Base-by-base conservation (phyloP, 2,797 vertebrate species). In the Sylvilagus floridanus region DNA sequence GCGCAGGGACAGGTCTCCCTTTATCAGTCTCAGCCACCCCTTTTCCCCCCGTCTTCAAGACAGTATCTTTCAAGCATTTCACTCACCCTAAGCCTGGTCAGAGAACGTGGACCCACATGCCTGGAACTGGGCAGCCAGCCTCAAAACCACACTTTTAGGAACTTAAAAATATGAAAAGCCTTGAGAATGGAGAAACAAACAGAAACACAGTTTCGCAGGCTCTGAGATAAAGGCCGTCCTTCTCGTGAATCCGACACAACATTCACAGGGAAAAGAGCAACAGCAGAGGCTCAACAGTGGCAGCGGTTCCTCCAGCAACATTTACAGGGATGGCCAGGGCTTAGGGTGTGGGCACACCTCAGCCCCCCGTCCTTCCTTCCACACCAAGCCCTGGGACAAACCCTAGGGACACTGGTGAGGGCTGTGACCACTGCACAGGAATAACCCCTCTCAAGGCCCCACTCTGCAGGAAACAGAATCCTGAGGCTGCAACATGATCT, bases 181-280 rank as follows among this genome's bases (percentile, higher is more conserved):
- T 97, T 96, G 95, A 95, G 88, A 76, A 37, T 28, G 62, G 78
- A 73, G 66, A 26, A 69, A 68, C 37, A 88, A 92, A 96, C 21
- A 73, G 94, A 93, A 97, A 97, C 94, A 95, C 65, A 94, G 96
- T 96, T 96, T 88, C 37, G 35, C 7, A 13, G 62, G 60, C 69
- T 50, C 32, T 26, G 82, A 96, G 94, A 96, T 93, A 93, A 97
- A 90, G 7, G 22, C 10, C 28, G 60, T n/a, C 62, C 63, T 93
- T 3, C 4, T 24, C n/a, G 30, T 2, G 30, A 91, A 77, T 72
- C 35, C 47, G 69, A 60, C 78, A 24, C 19, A 26, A 76, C 81
- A 87, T 63, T 84, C 81, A 73, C 91, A 10, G 63, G 65, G 22
- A 76, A 54, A 76, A 73, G 42, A 89, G 19, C 42, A 54, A 47